Conservation (phyloP, 2,888 invertebrate species). For the Drosophila tanythrix region DNA sequence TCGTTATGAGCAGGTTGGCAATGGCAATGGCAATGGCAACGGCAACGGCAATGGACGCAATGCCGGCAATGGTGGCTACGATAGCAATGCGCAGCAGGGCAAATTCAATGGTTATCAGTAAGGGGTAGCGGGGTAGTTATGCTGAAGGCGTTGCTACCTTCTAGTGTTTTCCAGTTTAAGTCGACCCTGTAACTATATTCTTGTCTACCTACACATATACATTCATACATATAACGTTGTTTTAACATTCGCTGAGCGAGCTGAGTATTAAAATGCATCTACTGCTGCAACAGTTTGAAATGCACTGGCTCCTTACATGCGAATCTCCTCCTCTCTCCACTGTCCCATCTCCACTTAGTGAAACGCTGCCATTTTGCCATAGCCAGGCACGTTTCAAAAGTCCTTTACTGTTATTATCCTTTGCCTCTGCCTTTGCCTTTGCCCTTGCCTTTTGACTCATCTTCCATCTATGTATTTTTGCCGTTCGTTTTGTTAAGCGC, state of each 20-base stretch:
- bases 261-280: slow-evolving; percentile 63
- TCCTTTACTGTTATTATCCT: slow-evolving; percentile 21
- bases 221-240: slow-evolving; percentile 42
- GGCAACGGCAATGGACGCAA: slow-evolving; percentile 71
- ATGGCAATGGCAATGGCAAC: slow-evolving; percentile 70
- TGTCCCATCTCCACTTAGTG: slow-evolving; percentile 17
- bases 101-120: slow-evolving; percentile 82
- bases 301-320: slow-evolving; percentile 39
- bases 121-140: slow-evolving; percentile 20
- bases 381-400: slow-evolving; percentile 65
- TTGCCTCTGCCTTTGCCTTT: slow-evolving; percentile 10
- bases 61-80: slow-evolving; percentile 78
- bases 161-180: slow-evolving; percentile 59
- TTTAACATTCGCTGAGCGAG: slow-evolving; percentile 41
- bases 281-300: slow-evolving; percentile 40
- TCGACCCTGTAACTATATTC: slow-evolving; percentile 65
- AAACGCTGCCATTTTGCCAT: slow-evolving; percentile 75
- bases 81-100: slow-evolving; percentile 79
- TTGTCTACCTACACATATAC: slow-evolving; percentile 52
- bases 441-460: slow-evolving; percentile 20
- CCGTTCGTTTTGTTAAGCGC: slow-evolving; percentile 80
- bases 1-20: slow-evolving; percentile 88
- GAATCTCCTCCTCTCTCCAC: neutral
- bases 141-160: slow-evolving; percentile 44
- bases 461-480: slow-evolving; percentile 43